Percentiles rank a stretch among this genome's conserved stretches.
Evolutionary conservation across 2,888 invertebrate genomes (phyloP).

Genomic region (Hyppa rectilinea): DNA sequence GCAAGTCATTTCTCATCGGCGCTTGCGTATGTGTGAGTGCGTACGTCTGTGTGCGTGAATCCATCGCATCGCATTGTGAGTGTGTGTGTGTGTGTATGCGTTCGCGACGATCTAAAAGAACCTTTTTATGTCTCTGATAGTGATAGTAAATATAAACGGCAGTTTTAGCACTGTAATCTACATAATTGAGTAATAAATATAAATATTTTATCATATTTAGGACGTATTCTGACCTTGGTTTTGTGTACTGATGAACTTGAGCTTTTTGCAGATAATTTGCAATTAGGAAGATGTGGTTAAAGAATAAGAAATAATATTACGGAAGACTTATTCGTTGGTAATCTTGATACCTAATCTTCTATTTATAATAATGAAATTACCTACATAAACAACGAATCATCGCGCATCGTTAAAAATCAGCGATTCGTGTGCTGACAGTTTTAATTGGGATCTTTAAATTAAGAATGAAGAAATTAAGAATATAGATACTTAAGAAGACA

Average conservation of each 20-base stretch:
- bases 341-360: conserved; percentile 42
- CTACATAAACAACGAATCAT: background rate
- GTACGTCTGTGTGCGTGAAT: conserved; percentile 43
- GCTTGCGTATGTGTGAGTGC: conserved; percentile 68
- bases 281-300: conserved; percentile 40
- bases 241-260: conserved; percentile 57
- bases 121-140: conserved; percentile 56
- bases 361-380: background rate
- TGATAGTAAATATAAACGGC: conserved; percentile 51
- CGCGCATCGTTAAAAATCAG: conserved; percentile 4
- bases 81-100: conserved; percentile 45
- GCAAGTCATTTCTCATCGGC: conserved; percentile 82
- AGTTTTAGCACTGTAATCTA: conserved; percentile 46
- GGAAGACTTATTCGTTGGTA: conserved; percentile 38
- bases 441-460: background rate
- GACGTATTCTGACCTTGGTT: conserved; percentile 40
- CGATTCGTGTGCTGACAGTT: background rate
- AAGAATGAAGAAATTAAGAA: background rate
- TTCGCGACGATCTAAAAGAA: conserved; percentile 55
- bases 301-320: conserved; percentile 18
- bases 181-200: conserved; percentile 41
- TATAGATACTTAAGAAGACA: background rate
- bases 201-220: conserved; percentile 38
- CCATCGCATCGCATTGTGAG: conserved; percentile 13
- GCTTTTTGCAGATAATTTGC: conserved; percentile 46